Evolutionary conservation across 1,140 invertebrate species (phyloP).

Genomic region (Monochamus saltuarius): DNA sequence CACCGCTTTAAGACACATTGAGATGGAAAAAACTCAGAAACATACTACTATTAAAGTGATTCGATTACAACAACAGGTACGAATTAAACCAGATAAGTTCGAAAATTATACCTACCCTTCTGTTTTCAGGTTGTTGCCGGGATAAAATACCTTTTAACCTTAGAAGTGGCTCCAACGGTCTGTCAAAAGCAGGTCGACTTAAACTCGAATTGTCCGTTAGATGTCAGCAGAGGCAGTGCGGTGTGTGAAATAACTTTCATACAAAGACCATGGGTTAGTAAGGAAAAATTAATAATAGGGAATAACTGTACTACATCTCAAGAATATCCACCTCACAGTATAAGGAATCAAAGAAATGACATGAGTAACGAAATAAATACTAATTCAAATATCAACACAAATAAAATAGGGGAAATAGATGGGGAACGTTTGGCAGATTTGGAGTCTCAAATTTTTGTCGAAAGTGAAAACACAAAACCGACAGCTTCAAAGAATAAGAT

Average conservation of each 20-base stretch:
- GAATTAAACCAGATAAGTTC: constrained; percentile 1
- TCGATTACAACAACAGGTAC: constrained; percentile 43
- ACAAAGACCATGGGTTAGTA: constrained; percentile 45
- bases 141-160: constrained; percentile 43
- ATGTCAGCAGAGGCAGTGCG: constrained; percentile 25
- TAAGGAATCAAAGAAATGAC: constrained; percentile 22
- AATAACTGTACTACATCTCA: constrained; percentile 50
- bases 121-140: constrained; percentile 44
- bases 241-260: constrained; percentile 44
- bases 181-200: constrained; percentile 33
- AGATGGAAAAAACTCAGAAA: constrained; percentile 35
- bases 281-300: constrained; percentile 42
- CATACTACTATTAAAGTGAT: constrained; percentile 37
- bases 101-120: neutral
- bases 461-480: neutral
- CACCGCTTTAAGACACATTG: constrained; percentile 40
- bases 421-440: constrained; percentile 33
- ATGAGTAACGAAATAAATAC: constrained; percentile 33
- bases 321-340: constrained; percentile 32
- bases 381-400: neutral
- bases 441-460: constrained; percentile 42
- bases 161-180: constrained; percentile 41
- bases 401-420: constrained; percentile 22
- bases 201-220: constrained; percentile 25
- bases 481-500: neutral